Percentiles rank a stretch among this genome's conserved stretches.
phyloP scores from a whole-genome alignment of 1,140 invertebrate species.

The Eubasilissa regina region DNA sequence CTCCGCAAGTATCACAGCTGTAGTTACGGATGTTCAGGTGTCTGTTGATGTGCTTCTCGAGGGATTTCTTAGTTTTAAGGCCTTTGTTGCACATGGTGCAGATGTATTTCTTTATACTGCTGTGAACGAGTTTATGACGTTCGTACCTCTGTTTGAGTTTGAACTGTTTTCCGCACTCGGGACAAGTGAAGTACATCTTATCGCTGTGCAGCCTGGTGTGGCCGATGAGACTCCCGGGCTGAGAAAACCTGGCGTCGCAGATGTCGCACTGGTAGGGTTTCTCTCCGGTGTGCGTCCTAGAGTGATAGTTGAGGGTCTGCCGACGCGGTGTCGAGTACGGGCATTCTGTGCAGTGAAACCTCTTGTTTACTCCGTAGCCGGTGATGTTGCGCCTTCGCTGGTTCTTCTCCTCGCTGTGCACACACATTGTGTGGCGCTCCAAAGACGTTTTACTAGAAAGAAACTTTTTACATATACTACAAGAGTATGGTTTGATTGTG shows the following conservation, averaged over 20 bases:
- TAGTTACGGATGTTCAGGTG: conserved; percentile 69
- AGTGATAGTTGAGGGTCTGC: conserved; percentile 68
- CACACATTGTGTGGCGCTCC: conserved; percentile 31
- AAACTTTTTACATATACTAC: conserved; percentile 41
- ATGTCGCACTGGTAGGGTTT: conserved; percentile 71
- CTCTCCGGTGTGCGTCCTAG: conserved; percentile 73
- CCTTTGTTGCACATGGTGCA: conserved; percentile 64
- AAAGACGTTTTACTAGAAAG: conserved; percentile 42
- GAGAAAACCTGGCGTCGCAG: conserved; percentile 75
- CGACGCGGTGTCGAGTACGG: conserved; percentile 67
- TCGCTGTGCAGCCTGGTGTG: conserved; percentile 71
- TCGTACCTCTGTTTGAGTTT: conserved; percentile 69
- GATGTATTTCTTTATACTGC: conserved; percentile 62
- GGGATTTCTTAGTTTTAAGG: conserved; percentile 66
- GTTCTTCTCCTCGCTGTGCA: conserved; percentile 62
- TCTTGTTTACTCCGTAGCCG: conserved; percentile 64
- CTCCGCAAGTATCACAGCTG: conserved; percentile 69
- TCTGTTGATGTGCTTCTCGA: conserved; percentile 66
- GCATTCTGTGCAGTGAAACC: conserved; percentile 68
- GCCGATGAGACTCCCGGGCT: conserved; percentile 68
- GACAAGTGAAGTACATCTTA: conserved; percentile 73
- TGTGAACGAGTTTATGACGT: conserved; percentile 67
- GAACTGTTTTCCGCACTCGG: conserved; percentile 76
- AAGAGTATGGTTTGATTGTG: background rate
- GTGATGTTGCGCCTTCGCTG: conserved; percentile 62